Evolutionary conservation across 2,797 vertebrate genomes (phyloP).

Genomic region (Myotis planiceps): DNA sequence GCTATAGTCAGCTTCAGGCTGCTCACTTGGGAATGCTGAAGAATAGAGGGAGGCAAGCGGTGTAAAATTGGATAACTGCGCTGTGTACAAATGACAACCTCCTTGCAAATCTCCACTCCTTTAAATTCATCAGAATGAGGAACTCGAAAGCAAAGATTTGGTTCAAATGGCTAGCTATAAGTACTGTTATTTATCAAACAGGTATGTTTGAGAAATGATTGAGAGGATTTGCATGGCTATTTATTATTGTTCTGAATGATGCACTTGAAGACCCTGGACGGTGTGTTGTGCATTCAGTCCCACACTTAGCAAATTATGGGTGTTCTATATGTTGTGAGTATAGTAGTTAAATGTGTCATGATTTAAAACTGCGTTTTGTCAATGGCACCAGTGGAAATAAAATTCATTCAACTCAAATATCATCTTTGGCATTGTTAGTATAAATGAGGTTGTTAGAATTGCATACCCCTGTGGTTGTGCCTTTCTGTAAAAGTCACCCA

Average conservation of each 20-base stretch:
- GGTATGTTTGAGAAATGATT: background rate
- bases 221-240: background rate
- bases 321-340: background rate
- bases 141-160: constrained; percentile 47
- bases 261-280: background rate
- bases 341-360: constrained; percentile 31
- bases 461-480: background rate
- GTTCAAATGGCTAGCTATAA: constrained; percentile 48
- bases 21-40: constrained; percentile 28
- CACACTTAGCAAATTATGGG: constrained; percentile 25
- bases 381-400: background rate
- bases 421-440: background rate
- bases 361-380: constrained; percentile 38
- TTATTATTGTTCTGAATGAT: background rate
- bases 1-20: background rate
- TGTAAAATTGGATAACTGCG: background rate
- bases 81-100: background rate
- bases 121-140: constrained; percentile 27
- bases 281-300: background rate
- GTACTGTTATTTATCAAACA: constrained; percentile 51
- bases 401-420: constrained; percentile 35
- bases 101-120: background rate
- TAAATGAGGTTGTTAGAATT: background rate
- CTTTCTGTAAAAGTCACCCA: background rate
- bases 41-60: background rate